These are phyloP conservation scores for Clarias fuscus DNA, from an alignment of 2,797 vertebrate genomes.

Conservation along the genomic window DNA sequence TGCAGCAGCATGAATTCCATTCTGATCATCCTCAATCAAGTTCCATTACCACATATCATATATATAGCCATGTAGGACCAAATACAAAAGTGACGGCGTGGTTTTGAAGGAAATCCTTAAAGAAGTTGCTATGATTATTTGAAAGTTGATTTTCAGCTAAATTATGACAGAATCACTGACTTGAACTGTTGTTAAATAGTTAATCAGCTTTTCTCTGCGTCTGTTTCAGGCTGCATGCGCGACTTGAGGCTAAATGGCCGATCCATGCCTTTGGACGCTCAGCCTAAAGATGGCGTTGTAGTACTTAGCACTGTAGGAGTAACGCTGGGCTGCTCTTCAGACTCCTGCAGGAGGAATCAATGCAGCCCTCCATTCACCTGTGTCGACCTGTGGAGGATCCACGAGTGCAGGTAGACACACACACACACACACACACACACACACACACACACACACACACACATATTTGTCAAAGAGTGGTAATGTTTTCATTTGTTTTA, in stretches of 20 bases:
- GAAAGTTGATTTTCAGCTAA: background rate
- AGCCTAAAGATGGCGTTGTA: conserved; percentile 77
- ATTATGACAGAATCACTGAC: background rate
- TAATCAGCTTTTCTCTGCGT: background rate
- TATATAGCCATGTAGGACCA: no score
- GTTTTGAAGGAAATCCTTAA: background rate
- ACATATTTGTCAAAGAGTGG: background rate
- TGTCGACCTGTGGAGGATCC: conserved; percentile 86
- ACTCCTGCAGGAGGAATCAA: conserved; percentile 84
- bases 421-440: conserved; percentile 8
- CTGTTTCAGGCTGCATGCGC: conserved; percentile 82
- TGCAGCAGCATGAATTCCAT: no score
- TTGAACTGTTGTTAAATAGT: background rate
- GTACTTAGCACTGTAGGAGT: conserved; percentile 78
- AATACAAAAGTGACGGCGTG: background rate
- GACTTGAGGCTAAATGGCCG: conserved; percentile 84
- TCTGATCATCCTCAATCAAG: no score
- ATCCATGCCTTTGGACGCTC: conserved; percentile 79
- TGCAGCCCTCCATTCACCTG: conserved; percentile 84
- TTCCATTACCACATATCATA: no score
- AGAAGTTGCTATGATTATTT: background rate
- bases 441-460: background rate
- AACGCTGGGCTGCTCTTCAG: conserved; percentile 80
- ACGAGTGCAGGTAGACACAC: conserved; percentile 82
- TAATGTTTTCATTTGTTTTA: background rate